Evolutionary conservation across 2,797 vertebrate species (phyloP).

Genomic region (Gallinago nigripennis): DNA sequence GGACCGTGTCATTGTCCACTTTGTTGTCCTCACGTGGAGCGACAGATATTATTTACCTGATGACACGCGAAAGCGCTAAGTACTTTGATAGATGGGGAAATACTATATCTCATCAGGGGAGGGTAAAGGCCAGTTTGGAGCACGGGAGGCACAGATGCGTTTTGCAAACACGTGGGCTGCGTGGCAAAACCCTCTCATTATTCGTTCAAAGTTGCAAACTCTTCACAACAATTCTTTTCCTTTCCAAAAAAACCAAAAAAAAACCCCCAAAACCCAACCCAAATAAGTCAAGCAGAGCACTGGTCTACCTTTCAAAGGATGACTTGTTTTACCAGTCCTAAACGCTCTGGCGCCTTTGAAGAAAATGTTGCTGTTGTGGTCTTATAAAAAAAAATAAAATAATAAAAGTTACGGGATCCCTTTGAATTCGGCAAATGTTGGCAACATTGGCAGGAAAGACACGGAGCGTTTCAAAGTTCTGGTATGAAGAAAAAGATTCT

Average conservation of each 20-base stretch:
- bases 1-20: not conserved
- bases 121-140: not conserved
- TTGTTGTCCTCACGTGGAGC: not conserved
- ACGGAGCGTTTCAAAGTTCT: conserved; percentile 81
- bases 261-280: too few relatives aligned
- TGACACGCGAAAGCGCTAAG: not conserved
- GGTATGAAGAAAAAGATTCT: conserved; percentile 80
- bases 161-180: not conserved
- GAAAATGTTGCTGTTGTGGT: conserved; percentile 53
- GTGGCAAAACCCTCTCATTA: not conserved
- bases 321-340: conserved; percentile 28
- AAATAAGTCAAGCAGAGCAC: not conserved
- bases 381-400: conserved; percentile 56
- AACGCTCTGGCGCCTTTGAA: conserved; percentile 67
- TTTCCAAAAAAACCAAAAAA: not conserved
- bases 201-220: conserved; percentile 67
- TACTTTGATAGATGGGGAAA: not conserved
- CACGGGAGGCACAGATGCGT: not conserved
- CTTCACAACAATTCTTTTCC: conserved; percentile 22
- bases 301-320: conserved; percentile 68
- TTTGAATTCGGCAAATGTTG: conserved; percentile 79
- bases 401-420: conserved; percentile 75
- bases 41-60: not conserved
- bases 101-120: not conserved
- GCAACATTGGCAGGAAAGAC: conserved; percentile 79